Evolutionary conservation across 1,140 invertebrate species (phyloP), one percentile per base, ranked within the genome.

Genomic region (Stegodyphus dumicola): DNA sequence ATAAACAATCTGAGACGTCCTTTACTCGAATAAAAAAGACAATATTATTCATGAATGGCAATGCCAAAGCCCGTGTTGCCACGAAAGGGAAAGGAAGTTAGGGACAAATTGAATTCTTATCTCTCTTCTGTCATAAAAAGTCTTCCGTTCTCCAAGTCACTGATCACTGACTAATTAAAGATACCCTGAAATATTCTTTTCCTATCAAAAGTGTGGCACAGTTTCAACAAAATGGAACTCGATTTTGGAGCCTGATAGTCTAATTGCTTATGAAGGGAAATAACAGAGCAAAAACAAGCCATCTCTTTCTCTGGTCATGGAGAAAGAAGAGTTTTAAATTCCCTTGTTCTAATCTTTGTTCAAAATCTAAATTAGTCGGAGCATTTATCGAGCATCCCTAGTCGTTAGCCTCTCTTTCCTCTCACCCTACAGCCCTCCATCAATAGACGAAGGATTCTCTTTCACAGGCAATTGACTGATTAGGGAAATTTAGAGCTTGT

Each of bases 151-250:
- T 33, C 33, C 33, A 33, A 33, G 33, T 33, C 33, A 33, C 33
- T 33, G 69, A 71, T 71, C 10, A 33, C 33, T 71, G 69, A 71
- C 33, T 71, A 51, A 71, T 71, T 71, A 71, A 71, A 71, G n/a
- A 71, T 18, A 18, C n/a, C 7, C 11, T 10, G 7, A 18, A 33
- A 10, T 71, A 71, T 71, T 71, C n/a, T 71, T 71, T 49, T 71
- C 49, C n/a, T 71, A 18, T 52, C 33, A 52, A 33, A 52, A 71
- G 7, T 13, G 10, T 3, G 6, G 11, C 33, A 71, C 69, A 71
- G 48, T 52, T 71, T 71, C 33, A 33, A 51, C 69, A 71, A 71
- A 71, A 7, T 52, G 6, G 69, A 33, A 71, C 9, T 7, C 48
- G 69, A 71, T 71, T 71, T 10, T 71, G 33, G 33, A 15, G 13